Evolutionary conservation across 2,113 vertebrate species (phyloP).

Genomic region (Zootoca vivipara): DNA sequence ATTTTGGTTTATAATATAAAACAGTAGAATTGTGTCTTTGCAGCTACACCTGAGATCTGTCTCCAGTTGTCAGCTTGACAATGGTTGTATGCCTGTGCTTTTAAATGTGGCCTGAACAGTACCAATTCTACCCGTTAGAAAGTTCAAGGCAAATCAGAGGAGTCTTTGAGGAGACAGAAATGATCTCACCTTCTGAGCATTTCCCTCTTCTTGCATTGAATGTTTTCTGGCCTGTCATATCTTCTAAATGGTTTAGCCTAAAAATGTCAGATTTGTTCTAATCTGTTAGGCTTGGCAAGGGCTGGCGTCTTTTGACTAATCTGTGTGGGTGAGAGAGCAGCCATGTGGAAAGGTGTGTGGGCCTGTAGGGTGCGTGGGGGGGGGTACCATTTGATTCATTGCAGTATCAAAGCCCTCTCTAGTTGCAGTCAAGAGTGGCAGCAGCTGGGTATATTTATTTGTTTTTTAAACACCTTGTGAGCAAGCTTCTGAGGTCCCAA

Average conservation of each 20-base stretch:
- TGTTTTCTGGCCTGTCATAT: constrained; percentile 22
- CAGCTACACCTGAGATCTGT: neutral
- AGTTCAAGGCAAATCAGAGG: constrained; percentile 18
- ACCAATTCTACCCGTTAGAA: neutral
- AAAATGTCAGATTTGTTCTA: constrained; percentile 11
- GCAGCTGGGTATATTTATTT: neutral
- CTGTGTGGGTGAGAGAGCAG: neutral
- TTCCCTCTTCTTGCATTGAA: constrained; percentile 19
- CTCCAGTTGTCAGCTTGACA: constrained; percentile 1
- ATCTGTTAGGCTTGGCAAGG: constrained; percentile 15
- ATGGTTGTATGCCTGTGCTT: neutral
- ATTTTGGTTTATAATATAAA: neutral
- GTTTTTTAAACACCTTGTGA: neutral
- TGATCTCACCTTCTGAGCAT: constrained; percentile 8
- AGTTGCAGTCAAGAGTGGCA: neutral
- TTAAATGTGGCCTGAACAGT: constrained; percentile 33
- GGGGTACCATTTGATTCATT: neutral
- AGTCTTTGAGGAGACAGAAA: neutral
- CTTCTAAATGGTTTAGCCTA: neutral
- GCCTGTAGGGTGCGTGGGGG: too few species aligned
- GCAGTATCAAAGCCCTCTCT: rapidly evolving
- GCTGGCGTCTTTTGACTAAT: neutral
- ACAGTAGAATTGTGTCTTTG: constrained; percentile 10
- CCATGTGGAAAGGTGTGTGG: constrained; percentile 1
- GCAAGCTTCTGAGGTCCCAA: neutral